Base-by-base conservation (phyloP, 2,888 invertebrate genomes). In the Pimpla rufipes region DNA sequence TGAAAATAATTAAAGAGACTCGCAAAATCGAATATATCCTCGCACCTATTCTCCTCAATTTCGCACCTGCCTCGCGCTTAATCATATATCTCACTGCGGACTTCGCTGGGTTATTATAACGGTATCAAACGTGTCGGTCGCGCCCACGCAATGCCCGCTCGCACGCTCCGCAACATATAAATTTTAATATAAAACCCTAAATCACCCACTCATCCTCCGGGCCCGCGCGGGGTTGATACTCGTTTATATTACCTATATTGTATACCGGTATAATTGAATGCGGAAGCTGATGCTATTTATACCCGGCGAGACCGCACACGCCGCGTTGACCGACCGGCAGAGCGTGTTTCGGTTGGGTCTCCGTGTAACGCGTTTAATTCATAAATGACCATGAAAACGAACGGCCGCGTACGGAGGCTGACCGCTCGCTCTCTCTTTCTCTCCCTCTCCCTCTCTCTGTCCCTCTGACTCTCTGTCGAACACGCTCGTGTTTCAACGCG, bases 1-100 rank as follows among this genome's bases (percentile, higher is more conserved):
- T 66, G 66, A 79, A 73, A 67, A 79, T 79, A 67, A 73, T 79
- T 73, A 66, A 79, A 64, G 66, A 18, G 45, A 21, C 8, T 71
- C 10, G 42, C 35, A 40, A 13, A 47, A 47, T 21, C 79, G 79
- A 57, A 50, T 67, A n/a, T 29, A 66, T 18, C 52, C 11, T 37
- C 16, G 1, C 45, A n/a, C 55, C 40, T 57, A 57, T 73, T 55
- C 18, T 62, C n/a, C 37, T 45, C 57, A 40, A 68, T 79, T 40
- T 70, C 62, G 50, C 50, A 29, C 21, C 23, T 67, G 84, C 67
- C 81, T n/a, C 80, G 76, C 59, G 86, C 79, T 86, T 86, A 84
- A 87, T 88, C 87, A 88, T 86, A 88, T 86, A 62, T 62, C 35
- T 16, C 16, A 10, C 18, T 62, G 62, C 37, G 37, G 18, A 62